Base-by-base conservation (phyloP, 2,888 invertebrate genomes). In the Cyaniris semiargus region DNA sequence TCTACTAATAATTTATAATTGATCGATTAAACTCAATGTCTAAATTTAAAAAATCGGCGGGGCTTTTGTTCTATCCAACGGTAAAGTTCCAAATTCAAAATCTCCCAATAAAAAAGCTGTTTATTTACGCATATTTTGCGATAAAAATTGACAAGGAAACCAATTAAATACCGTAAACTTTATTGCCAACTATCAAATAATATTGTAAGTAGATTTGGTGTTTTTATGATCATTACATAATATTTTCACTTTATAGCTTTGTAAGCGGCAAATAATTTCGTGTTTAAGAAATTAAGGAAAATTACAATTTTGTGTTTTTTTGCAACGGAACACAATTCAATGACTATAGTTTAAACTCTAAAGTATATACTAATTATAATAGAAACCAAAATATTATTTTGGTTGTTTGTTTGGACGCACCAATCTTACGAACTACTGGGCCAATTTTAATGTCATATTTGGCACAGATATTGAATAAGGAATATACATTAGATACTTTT, bases 161-260 rank as follows among this genome's bases (percentile, higher is more conserved):
- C 77, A 79, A 79, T 80, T 77, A 80, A 76, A 78, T 77, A 78
- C 76, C 76, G 76, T 76, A 79, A 80, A 78, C 10, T 79, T 80
- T 79, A 80, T 78, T 71, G 77, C 56, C 71, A 48, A 76, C 75
- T 74, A 76, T 78, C 75, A 78, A 76, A 78, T 58, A 66, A 60
- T 66, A 60, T 78, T 78, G 60, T 53, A 66, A 70, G 66, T 70
- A 77, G 72, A 79, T 75, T 79, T 38, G 60, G 31, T 77, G 44
- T 31, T 77, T 79, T 78, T 77, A 79, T 76, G 78, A 79, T 75
- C 31, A 56, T 53, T 70, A 70, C 48, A 77, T 58, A 53, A 77
- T 70, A 53, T 76, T 70, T 34, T 66, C 31, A 66, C 15, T 66
- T 31, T 66, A 31, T 66, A 13, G 31, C 15, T 66, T 31, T 66